These are phyloP conservation scores for Arion vulgaris DNA, from an alignment of 1,140 invertebrate species.

Conservation along the genomic window DNA sequence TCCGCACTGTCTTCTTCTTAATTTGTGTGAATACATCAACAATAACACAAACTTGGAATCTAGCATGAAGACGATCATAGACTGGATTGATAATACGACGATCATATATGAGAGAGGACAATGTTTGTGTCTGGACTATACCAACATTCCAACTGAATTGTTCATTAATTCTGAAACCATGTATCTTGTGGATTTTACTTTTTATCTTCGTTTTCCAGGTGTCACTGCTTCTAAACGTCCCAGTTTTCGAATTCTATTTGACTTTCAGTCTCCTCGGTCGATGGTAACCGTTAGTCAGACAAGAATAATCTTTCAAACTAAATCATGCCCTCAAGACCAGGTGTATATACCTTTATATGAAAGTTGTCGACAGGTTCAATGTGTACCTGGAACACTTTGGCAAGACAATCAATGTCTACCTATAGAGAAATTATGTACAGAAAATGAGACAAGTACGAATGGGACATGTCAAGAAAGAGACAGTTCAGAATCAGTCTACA, in stretches of 20 bases:
- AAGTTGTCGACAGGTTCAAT: background rate
- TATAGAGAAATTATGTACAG: background rate
- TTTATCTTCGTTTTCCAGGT: too few relatives aligned
- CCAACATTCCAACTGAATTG: too few relatives aligned
- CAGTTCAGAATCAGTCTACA: background rate
- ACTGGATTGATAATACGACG: too few relatives aligned
- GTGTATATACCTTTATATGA: constrained; percentile 2
- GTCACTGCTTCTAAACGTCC: background rate
- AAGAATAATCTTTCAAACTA: background rate
- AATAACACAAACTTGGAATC: too few relatives aligned
- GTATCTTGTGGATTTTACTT: too few relatives aligned
- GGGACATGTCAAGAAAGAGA: background rate
- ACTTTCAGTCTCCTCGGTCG: background rate
- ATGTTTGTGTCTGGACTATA: too few relatives aligned
- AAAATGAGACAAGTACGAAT: background rate
- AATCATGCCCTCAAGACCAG: constrained; percentile 4
- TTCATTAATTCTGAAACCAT: too few relatives aligned
- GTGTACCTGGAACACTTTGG: background rate
- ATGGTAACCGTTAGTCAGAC: constrained; percentile 1
- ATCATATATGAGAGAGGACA: too few relatives aligned
- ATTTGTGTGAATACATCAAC: too few relatives aligned
- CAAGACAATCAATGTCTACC: background rate
- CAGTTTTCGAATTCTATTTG: constrained; percentile 22
- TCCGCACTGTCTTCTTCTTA: background rate
- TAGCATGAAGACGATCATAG: too few relatives aligned